Evolutionary conservation across 2,797 vertebrate species (phyloP).

Genomic region (Delichon dasypus): DNA sequence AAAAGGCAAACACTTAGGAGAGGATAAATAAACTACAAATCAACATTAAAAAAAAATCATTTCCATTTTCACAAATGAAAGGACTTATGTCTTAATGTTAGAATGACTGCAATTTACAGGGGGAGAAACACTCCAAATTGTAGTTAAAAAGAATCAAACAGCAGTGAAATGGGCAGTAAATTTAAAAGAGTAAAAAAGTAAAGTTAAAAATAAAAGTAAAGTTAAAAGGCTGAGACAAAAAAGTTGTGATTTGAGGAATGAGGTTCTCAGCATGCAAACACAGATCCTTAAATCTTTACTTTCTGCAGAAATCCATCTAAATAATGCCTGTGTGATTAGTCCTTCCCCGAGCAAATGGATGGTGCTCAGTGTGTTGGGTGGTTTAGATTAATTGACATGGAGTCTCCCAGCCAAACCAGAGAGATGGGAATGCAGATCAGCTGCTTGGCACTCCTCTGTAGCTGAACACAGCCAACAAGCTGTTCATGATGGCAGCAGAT

Average conservation of each 20-base stretch:
- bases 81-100: neutral
- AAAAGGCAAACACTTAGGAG: neutral
- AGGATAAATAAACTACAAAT: neutral
- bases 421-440: neutral
- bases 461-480: neutral
- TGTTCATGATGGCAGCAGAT: conserved; percentile 4
- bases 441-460: neutral
- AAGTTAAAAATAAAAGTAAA: neutral
- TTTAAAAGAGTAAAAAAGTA: neutral
- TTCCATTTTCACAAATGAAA: neutral
- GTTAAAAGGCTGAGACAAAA: neutral
- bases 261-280: neutral
- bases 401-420: neutral
- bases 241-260: neutral
- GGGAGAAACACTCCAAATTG: neutral
- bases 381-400: neutral
- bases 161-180: neutral
- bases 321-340: neutral
- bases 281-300: neutral
- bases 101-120: neutral
- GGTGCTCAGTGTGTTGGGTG: neutral
- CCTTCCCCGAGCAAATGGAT: neutral
- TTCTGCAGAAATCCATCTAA: neutral
- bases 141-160: neutral
- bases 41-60: neutral